Percentiles rank a stretch among this genome's conserved stretches.
phyloP scores from a whole-genome alignment of 2,113 vertebrate species.

The Leptobrachium ailaonicum region DNA sequence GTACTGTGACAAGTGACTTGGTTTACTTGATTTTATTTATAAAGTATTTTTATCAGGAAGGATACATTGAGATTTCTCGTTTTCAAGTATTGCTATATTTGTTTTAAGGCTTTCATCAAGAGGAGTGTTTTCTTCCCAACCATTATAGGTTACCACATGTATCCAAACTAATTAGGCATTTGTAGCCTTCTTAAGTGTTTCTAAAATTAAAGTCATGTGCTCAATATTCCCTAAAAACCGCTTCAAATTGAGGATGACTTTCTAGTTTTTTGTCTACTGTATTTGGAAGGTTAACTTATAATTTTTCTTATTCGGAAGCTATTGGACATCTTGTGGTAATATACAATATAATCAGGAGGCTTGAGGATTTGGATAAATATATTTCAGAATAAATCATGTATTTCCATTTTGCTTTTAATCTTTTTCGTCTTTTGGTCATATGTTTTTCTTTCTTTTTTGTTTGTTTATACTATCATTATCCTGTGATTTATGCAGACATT shows the following conservation, averaged over 20 bases:
- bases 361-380: constrained; percentile 12
- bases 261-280: constrained; percentile 31
- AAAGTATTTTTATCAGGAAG: no score
- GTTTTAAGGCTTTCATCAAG: no score
- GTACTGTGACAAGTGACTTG: no score
- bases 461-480: constrained; percentile 26
- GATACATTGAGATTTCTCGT: no score
- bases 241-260: constrained; percentile 27
- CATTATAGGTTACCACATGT: no score
- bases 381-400: constrained; percentile 30
- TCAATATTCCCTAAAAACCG: no score
- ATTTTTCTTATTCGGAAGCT: constrained; percentile 40
- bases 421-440: constrained; percentile 17
- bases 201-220: no score
- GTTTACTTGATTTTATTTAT: no score
- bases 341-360: constrained; percentile 34
- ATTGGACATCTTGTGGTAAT: constrained; percentile 41
- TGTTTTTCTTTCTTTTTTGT: constrained; percentile 1
- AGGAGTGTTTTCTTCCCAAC: no score
- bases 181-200: neutral
- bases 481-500: constrained; percentile 18
- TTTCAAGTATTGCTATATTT: no score
- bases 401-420: constrained; percentile 10
- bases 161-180: no score
- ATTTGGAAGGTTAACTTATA: constrained; percentile 43